Conservation (phyloP, 2,113 vertebrate species). For the Ammodytes marinus region DNA sequence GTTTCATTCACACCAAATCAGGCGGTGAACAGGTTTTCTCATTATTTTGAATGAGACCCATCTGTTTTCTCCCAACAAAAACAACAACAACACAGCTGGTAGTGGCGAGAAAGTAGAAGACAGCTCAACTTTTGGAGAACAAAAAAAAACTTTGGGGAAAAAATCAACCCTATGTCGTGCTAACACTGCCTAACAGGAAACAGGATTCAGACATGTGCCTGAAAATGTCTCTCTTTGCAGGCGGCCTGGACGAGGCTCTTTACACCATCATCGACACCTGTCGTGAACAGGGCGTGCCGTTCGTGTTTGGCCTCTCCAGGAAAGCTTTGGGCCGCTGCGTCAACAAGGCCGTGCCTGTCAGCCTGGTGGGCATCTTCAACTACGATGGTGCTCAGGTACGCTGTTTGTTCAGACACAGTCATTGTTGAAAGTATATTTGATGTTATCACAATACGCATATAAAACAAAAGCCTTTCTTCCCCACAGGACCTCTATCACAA, state of each 20-base stretch:
- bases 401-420: neutral
- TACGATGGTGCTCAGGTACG: constrained; percentile 97
- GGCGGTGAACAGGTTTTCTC: no score
- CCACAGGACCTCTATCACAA: constrained; percentile 93
- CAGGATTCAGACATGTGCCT: neutral
- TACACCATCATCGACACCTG: constrained; percentile 93
- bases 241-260: constrained; percentile 95
- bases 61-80: no score
- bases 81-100: no score
- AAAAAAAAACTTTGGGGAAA: no score
- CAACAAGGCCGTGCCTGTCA: constrained; percentile 97
- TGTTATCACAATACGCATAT: neutral
- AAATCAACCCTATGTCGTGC: no score
- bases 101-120: no score
- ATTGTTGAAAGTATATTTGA: neutral
- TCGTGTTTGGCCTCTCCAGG: constrained; percentile 95
- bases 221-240: constrained; percentile 74
- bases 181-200: no score
- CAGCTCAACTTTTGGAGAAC: no score
- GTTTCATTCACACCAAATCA: no score
- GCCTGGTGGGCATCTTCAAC: constrained; percentile 98
- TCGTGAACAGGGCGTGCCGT: constrained; percentile 93
- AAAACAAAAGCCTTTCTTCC: neutral
- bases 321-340: constrained; percentile 95
- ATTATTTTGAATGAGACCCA: no score